phyloP scores from a whole-genome alignment of 2,113 vertebrate genomes.

The Mobula hypostoma region DNA sequence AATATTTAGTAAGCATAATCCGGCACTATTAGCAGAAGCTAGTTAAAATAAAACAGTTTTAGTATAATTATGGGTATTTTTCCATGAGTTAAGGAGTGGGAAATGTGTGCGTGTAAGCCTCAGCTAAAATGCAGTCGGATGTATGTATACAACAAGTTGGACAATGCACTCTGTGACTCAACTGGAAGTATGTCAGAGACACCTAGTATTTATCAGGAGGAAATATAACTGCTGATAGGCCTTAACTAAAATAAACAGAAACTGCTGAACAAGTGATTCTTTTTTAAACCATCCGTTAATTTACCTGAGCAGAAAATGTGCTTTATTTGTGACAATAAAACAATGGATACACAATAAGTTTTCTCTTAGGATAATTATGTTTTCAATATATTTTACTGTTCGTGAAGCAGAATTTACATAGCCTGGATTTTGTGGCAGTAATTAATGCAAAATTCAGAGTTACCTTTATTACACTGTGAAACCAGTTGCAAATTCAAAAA shows the following conservation, averaged over 20 bases:
- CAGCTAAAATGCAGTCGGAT: not conserved
- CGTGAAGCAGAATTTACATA: not conserved
- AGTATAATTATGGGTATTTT: not conserved
- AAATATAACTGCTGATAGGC: conserved; percentile 1
- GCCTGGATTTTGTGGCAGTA: too few relatives aligned
- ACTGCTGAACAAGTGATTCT: not conserved
- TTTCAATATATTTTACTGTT: not conserved
- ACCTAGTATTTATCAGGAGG: not conserved
- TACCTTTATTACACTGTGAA: too few relatives aligned
- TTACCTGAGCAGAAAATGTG: not conserved
- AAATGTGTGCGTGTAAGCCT: not conserved
- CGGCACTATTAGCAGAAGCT: not conserved
- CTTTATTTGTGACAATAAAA: not conserved
- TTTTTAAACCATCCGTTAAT: not conserved
- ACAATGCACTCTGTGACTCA: conserved; percentile 10
- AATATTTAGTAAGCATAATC: not conserved
- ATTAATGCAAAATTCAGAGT: too few relatives aligned
- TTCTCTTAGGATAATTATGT: not conserved
- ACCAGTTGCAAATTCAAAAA: too few relatives aligned
- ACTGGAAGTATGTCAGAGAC: conserved; percentile 4
- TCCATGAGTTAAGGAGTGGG: not conserved
- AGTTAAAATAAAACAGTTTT: not conserved
- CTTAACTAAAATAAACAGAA: conserved; percentile 28
- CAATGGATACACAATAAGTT: not conserved
- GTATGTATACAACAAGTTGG: not conserved